Conservation (phyloP, 2,113 vertebrate genomes). For the Forbesichthys papilliferus region DNA sequence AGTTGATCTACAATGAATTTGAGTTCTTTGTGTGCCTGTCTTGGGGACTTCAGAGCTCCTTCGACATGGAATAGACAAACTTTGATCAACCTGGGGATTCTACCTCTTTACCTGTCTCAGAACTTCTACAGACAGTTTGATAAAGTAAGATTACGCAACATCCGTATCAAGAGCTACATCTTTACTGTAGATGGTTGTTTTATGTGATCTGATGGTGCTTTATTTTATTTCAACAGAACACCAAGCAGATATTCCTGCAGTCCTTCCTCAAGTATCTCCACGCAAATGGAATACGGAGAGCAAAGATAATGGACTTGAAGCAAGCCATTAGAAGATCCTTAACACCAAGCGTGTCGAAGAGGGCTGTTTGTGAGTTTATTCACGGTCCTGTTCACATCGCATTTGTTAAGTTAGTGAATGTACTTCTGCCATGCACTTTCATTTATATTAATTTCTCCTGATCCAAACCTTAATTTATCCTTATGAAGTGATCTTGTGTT, state of each 20-base stretch:
- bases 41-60: slow-evolving; percentile 48
- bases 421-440: background rate
- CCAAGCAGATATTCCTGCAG: slow-evolving; percentile 38
- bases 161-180: background rate
- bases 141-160: slow-evolving; percentile 45
- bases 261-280: slow-evolving; percentile 35
- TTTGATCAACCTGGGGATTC: slow-evolving; percentile 47
- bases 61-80: slow-evolving; percentile 61
- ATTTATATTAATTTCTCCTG: no score
- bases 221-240: slow-evolving; percentile 43
- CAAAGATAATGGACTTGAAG: slow-evolving; percentile 16
- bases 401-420: background rate
- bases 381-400: background rate
- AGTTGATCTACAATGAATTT: background rate
- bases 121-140: slow-evolving; percentile 61
- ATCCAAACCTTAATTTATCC: no score
- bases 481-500: no score
- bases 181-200: background rate
- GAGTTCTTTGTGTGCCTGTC: slow-evolving; percentile 11
- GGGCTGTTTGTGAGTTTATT: slow-evolving; percentile 45
- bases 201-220: background rate
- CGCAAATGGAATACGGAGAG: rapidly evolving
- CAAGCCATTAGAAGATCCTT: slow-evolving; percentile 17
- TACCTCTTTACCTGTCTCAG: slow-evolving; percentile 65
- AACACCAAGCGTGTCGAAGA: slow-evolving; percentile 1